These are phyloP conservation scores for Druon quercuslanigerum DNA, from an alignment of 1,140 invertebrate genomes.

Conservation along the genomic window DNA sequence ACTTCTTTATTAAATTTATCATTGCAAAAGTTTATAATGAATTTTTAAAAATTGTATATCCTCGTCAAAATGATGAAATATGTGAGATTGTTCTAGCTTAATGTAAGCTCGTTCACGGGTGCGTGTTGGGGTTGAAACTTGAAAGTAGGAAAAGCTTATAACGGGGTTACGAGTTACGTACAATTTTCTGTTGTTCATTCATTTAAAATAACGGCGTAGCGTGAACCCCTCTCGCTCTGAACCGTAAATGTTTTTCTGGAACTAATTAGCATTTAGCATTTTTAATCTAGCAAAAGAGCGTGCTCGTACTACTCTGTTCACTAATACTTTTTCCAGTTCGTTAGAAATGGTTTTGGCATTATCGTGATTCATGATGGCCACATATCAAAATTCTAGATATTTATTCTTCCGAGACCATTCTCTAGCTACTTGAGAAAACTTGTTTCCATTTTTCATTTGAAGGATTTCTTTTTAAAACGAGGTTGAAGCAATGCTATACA, in stretches of 20 bases:
- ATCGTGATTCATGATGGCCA: constrained; percentile 37
- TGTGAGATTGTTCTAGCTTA: constrained; percentile 32
- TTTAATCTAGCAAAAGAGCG: constrained; percentile 67
- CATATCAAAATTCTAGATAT: constrained; percentile 26
- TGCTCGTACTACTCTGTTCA: constrained; percentile 45
- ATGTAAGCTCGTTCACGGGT: constrained; percentile 28
- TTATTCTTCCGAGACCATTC: not conserved
- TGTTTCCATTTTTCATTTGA: not conserved
- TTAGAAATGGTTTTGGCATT: constrained; percentile 37
- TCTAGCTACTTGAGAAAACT: not conserved
- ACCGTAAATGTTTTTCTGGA: constrained; percentile 59
- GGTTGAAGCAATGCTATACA: too few species aligned
- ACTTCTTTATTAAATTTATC: too few species aligned
- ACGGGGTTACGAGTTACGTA: constrained; percentile 58
- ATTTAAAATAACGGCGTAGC: constrained; percentile 65
- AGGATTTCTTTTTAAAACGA: not conserved
- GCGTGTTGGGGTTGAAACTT: constrained; percentile 33
- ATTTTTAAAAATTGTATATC: too few species aligned
- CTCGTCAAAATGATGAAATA: not conserved
- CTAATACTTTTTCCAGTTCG: constrained; percentile 42
- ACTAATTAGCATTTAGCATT: constrained; percentile 74
- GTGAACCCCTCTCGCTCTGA: constrained; percentile 42
- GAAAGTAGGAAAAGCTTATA: constrained; percentile 42
- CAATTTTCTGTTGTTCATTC: constrained; percentile 69
- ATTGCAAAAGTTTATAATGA: too few species aligned